phyloP scores from a whole-genome alignment of 2,797 vertebrate genomes.

The Enteromius unitaeniatus region DNA sequence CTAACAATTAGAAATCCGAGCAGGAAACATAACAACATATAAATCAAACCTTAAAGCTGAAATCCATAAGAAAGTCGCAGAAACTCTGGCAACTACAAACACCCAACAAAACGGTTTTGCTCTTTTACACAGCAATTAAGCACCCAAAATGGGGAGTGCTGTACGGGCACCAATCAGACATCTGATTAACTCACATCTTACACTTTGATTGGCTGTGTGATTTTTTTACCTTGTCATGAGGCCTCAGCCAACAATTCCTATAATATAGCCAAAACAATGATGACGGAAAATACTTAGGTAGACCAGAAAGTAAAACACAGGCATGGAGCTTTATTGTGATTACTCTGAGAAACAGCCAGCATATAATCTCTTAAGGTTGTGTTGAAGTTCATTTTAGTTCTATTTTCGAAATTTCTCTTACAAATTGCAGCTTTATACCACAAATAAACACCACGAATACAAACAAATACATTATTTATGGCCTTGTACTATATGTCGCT shows the following conservation, averaged over 20 bases:
- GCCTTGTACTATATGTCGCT: neutral
- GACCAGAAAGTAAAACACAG: neutral
- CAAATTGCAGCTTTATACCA: conserved; percentile 41
- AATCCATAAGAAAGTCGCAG: conserved; percentile 48
- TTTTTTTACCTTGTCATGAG: neutral
- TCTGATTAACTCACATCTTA: neutral
- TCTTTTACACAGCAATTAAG: neutral
- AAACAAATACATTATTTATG: neutral
- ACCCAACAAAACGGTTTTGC: neutral
- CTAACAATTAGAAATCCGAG: conserved; percentile 12
- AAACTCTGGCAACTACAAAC: conserved; percentile 33
- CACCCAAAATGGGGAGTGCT: neutral
- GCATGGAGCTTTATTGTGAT: neutral
- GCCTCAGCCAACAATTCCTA: neutral
- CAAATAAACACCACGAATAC: conserved; percentile 32
- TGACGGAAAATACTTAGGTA: neutral
- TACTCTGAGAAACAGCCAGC: neutral
- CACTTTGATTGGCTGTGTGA: neutral
- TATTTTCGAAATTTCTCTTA: conserved; percentile 6
- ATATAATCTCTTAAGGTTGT: neutral
- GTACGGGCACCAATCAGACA: neutral
- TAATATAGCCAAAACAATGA: neutral
- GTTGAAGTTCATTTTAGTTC: neutral
- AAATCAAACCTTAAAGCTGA: conserved; percentile 52
- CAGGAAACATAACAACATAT: conserved; percentile 52